Base-by-base conservation (phyloP, 2,113 vertebrate species). In the Larimichthys polyactis region DNA sequence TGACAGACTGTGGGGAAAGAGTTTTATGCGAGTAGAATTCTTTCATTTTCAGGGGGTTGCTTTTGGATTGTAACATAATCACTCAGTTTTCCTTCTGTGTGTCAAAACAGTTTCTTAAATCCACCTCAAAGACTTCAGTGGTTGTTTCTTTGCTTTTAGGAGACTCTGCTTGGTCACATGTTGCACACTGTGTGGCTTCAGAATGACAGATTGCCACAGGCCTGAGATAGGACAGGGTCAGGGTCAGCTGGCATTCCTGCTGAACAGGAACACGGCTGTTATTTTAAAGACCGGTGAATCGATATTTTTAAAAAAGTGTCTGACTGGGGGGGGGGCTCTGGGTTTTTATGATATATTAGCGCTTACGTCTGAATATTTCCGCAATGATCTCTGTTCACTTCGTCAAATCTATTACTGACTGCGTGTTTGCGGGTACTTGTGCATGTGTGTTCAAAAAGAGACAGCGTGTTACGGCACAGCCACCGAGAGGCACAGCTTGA, bases 1-100 rank as follows among this genome's bases (percentile, higher is more conserved):
- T 81, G 84, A 88, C 82, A 86, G 69, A 85, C 65, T 74, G 27
- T 75, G 40, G 27, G 57, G 52, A 75, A 75, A 64, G 69, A 78
- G 73, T 74, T 86, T 11, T 68, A 16, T 67, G 81, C 20, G 71
- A 72, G 85, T 27, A 57, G 51, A 69, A 44, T 44, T n/a, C 0
- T 27, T 67, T 57, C 0, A 3, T 54, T 76, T 60, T 22, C 55
- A 16, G n/a, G 19, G 3, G 3, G 4, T 5, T 44, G 49, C 10
- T 52, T 80, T 67, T 36, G n/a, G 29, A 40, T 22, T 24, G 15
- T 36, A 54, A 19, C 7, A 40, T 5, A 59, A 59, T 3, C 7
- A 57, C 24, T 22, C 22, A 29, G 11, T 80, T 36, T 24, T 36
- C 2, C 12, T n/a, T 62, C 4, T 43, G 11, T 12, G 5, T 32